Conservation (phyloP, 2,888 invertebrate genomes). For the Hydrotaea diabolus region DNA sequence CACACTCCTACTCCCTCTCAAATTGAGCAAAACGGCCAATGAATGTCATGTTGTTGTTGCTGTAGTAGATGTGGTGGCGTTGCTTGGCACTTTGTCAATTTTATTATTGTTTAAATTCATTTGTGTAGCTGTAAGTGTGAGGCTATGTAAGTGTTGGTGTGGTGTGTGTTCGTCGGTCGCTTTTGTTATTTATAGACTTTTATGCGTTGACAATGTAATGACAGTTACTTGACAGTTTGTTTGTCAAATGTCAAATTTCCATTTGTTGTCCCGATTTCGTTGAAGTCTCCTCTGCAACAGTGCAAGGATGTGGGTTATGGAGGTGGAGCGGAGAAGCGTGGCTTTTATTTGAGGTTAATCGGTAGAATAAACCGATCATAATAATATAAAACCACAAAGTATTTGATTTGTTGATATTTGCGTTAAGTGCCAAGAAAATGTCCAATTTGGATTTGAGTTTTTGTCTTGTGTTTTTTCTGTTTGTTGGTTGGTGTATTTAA, state of each 20-base stretch:
- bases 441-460: too few species aligned
- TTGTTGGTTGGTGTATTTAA: too few species aligned
- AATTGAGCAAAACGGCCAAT: slow-evolving; percentile 22
- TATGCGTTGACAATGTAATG: slow-evolving; percentile 72
- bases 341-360: slow-evolving; percentile 6
- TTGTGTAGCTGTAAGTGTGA: background rate
- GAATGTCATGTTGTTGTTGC: background rate
- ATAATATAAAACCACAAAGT: too few species aligned
- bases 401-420: too few species aligned
- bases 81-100: slow-evolving; percentile 24
- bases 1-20: background rate
- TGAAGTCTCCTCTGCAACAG: background rate
- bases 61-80: background rate
- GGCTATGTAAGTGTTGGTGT: background rate
- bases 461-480: too few species aligned
- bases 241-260: slow-evolving; percentile 57
- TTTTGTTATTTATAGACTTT: slow-evolving; percentile 48
- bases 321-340: background rate
- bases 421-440: too few species aligned
- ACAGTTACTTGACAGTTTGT: slow-evolving; percentile 72
- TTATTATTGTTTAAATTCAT: slow-evolving; percentile 26
- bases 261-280: slow-evolving; percentile 7
- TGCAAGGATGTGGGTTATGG: background rate
- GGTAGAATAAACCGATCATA: background rate
- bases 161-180: background rate